Base-by-base conservation (phyloP, 2,888 invertebrate species). In the Apamea crenata region DNA sequence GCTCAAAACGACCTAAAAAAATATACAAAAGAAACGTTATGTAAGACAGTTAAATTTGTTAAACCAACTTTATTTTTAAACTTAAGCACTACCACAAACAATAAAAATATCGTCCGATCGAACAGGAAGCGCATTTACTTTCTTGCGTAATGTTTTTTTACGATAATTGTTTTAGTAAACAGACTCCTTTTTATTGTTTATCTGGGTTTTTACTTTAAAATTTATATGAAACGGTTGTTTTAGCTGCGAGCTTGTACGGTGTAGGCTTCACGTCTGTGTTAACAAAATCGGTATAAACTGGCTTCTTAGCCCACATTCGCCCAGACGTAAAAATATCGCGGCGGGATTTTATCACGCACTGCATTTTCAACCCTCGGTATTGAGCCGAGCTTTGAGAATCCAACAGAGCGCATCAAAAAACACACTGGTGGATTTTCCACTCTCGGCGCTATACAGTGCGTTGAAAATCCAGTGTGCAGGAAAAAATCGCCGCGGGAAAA, bases 121-220 rank as follows among this genome's bases (percentile, higher is more conserved):
- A 72, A 66, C 25, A n/a, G 77, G 72, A 82, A 72, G 74, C 68
- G 73, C 47, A 50, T 53, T 79, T 67, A 81, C 80, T 86, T 86
- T 83, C 44, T 80, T 76, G 14, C 56, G 66, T 32, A 74, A 73
- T 36, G 36, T 53, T 36, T 53, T 21, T 53, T 21, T 21, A 50
- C 14, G 66, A 36, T 66, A 47, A 47, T 21, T 29, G 47, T 36
- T 56, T 78, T 7, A 21, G 5, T 50, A 36, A 70, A 65, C 25
- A 44, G 1, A 21, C 4, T n/a, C 36, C 4, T 56, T 59, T 50
- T 16, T 29, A 40, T 32, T 44, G 2, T n/a, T 44, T 73, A 56
- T 29, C 40, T 29, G 2, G 4, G 12, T 1, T 16, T 29, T 70
- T 40, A 3, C 32, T 47, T 25, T 29, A 29, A 18, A 21, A 21